Evolutionary conservation across 2,113 vertebrate species (phyloP).

Genomic region (Poeciliopsis prolifica): DNA sequence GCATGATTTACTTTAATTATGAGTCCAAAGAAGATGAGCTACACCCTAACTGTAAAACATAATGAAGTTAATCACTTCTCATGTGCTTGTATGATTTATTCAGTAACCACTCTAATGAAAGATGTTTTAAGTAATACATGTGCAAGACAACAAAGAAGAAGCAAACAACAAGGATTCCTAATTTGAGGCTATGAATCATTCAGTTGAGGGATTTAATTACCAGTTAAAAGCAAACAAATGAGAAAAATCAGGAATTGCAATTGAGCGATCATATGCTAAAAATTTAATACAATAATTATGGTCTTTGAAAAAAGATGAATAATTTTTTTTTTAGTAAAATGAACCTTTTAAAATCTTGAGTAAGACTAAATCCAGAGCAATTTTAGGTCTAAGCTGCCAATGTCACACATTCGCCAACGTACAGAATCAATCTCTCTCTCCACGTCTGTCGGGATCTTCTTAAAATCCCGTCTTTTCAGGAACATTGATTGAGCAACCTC

Average conservation of each 20-base stretch:
- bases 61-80: constrained; percentile 26
- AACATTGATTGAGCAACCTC: constrained; percentile 23
- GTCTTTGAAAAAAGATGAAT: not conserved
- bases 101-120: not conserved
- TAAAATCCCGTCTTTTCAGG: constrained; percentile 26
- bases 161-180: not conserved
- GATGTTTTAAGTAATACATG: not conserved
- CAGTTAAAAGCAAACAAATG: not conserved
- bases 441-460: constrained; percentile 1
- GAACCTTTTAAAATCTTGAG: not conserved
- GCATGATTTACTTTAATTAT: constrained; percentile 31
- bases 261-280: not conserved
- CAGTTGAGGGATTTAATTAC: constrained; percentile 7
- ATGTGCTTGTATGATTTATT: constrained; percentile 8
- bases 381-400: not conserved
- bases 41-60: constrained; percentile 13
- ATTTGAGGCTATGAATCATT: not conserved
- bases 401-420: not conserved
- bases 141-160: not conserved
- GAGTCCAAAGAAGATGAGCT: not conserved
- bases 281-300: not conserved
- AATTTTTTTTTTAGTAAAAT: not conserved
- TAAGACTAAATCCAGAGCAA: not conserved
- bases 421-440: constrained; percentile 18
- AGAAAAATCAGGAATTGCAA: not conserved